A percentile compares a stretch with the other conserved stretches of the same genome.
These are phyloP conservation scores for Sigmodon hispidus DNA, from an alignment of 2,113 vertebrate genomes.

Conservation along the genomic window DNA sequence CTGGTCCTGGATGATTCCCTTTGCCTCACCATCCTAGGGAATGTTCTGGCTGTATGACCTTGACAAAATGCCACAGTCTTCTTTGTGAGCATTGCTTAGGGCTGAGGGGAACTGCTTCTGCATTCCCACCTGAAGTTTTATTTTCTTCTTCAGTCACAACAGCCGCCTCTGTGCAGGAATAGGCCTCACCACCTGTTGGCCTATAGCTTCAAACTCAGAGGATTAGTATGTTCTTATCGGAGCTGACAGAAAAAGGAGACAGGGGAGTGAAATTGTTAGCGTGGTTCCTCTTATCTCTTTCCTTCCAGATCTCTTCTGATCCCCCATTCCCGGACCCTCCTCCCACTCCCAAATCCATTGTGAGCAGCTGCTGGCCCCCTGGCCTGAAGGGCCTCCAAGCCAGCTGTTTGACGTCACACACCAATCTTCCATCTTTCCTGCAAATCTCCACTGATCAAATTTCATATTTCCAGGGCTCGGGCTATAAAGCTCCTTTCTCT, in stretches of 20 bases:
- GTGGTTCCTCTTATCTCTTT: slow-evolving; percentile 65
- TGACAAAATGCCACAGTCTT: background rate
- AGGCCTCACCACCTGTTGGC: slow-evolving; percentile 78
- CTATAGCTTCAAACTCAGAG: background rate
- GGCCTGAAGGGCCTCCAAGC: slow-evolving; percentile 76
- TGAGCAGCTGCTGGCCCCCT: slow-evolving; percentile 85
- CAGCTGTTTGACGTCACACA: slow-evolving; percentile 88
- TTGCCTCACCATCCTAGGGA: background rate
- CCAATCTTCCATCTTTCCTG: slow-evolving; percentile 87
- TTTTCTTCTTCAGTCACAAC: background rate
- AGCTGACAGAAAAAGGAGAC: slow-evolving; percentile 69
- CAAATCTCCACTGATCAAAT: slow-evolving; percentile 88
- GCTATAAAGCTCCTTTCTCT: slow-evolving; percentile 83
- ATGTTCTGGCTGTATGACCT: background rate
- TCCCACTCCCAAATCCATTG: slow-evolving; percentile 43
- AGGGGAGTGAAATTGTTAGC: slow-evolving; percentile 67
- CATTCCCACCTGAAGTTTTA: slow-evolving; percentile 42
- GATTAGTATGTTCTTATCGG: slow-evolving; percentile 78
- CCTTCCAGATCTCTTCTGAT: background rate
- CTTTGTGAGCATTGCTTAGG: background rate
- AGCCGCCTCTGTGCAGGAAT: slow-evolving; percentile 63
- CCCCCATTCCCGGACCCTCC: slow-evolving; percentile 56
- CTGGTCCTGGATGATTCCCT: background rate
- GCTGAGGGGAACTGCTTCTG: background rate
- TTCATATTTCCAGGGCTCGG: slow-evolving; percentile 84